Conservation (phyloP, 2,797 vertebrate species). For the Brachyalestes nurse region DNA sequence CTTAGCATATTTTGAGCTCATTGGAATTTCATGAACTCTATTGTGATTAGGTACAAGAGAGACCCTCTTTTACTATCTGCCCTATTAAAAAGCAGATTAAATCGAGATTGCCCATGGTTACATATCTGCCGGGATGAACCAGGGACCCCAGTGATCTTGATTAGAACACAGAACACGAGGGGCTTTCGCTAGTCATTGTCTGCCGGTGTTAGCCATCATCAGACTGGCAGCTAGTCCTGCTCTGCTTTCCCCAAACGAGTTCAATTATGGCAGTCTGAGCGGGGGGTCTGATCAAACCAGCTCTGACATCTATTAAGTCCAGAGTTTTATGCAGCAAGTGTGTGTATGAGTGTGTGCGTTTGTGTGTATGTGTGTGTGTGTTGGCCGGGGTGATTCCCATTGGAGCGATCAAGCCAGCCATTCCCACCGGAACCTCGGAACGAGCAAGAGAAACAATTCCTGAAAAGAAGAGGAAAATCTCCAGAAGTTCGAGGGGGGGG, state of each 20-base stretch:
- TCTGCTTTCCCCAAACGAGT: not conserved
- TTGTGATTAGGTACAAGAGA: not conserved
- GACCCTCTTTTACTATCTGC: not conserved
- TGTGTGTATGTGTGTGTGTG: slow-evolving; percentile 18
- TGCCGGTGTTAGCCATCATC: slow-evolving; percentile 18
- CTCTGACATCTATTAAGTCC: slow-evolving; percentile 71
- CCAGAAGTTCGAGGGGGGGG: slow-evolving; percentile 36
- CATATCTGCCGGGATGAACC: not conserved
- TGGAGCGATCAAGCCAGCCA: slow-evolving; percentile 57
- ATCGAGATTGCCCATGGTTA: not conserved
- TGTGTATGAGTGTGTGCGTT: slow-evolving; percentile 40
- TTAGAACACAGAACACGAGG: not conserved
- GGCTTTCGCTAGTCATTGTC: not conserved
- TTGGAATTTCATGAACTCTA: not conserved
- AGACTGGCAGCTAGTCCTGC: slow-evolving; percentile 58
- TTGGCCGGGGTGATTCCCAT: slow-evolving; percentile 63
- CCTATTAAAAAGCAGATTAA: slow-evolving; percentile 1
- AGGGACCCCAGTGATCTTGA: not conserved
- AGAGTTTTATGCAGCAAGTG: slow-evolving; percentile 5
- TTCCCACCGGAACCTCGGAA: slow-evolving; percentile 72
- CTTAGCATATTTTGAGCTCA: not conserved
- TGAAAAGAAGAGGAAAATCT: slow-evolving; percentile 51
- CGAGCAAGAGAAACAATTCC: slow-evolving; percentile 29
- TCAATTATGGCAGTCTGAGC: slow-evolving; percentile 9
- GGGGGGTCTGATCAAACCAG: slow-evolving; percentile 9